These are phyloP conservation scores for Drosophila suzukii DNA, from an alignment of 1,140 invertebrate genomes.

Conservation along the genomic window DNA sequence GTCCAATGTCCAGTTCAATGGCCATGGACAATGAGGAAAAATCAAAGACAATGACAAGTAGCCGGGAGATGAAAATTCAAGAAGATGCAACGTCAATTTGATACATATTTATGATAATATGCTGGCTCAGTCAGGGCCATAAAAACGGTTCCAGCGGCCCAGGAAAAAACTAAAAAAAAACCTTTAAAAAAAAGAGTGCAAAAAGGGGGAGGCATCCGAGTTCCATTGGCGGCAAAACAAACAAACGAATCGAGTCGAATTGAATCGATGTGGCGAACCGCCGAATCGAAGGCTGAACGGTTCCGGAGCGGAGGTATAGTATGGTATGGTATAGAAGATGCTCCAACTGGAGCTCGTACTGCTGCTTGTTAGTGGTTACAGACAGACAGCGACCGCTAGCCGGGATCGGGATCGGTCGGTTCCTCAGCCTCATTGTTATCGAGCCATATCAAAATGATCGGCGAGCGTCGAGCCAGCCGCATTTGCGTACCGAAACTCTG, in stretches of 20 bases:
- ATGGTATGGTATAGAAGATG: slow-evolving; percentile 6
- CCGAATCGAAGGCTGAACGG: slow-evolving; percentile 52
- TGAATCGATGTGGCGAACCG: slow-evolving; percentile 46
- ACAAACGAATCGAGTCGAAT: slow-evolving; percentile 63
- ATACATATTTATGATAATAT: slow-evolving; percentile 83
- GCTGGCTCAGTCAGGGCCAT: slow-evolving; percentile 57
- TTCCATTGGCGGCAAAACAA: slow-evolving; percentile 61
- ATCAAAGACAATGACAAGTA: slow-evolving; percentile 83
- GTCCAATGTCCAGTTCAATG: slow-evolving; percentile 49
- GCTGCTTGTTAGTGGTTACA: slow-evolving; percentile 63
- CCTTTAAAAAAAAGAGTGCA: slow-evolving; percentile 5
- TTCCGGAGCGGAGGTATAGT: slow-evolving; percentile 40
- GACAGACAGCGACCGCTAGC: slow-evolving; percentile 64
- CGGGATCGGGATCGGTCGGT: slow-evolving; percentile 3
- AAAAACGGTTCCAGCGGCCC: slow-evolving; percentile 52
- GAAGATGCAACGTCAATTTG: slow-evolving; percentile 82
- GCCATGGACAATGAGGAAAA: slow-evolving; percentile 78
- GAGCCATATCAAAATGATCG: slow-evolving; percentile 82
- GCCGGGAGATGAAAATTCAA: slow-evolving; percentile 80
- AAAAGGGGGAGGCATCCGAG: slow-evolving; percentile 10
- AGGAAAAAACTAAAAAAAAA: slow-evolving; percentile 7
- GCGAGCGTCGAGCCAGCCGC: slow-evolving; percentile 61
- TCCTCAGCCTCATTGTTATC: slow-evolving; percentile 71
- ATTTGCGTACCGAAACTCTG: slow-evolving; percentile 70
- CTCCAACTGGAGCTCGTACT: slow-evolving; percentile 1